A percentile compares a stretch with the other conserved stretches of the same genome.
phyloP scores from a whole-genome alignment of 2,113 vertebrate genomes.

The Eulemur rufifrons region DNA sequence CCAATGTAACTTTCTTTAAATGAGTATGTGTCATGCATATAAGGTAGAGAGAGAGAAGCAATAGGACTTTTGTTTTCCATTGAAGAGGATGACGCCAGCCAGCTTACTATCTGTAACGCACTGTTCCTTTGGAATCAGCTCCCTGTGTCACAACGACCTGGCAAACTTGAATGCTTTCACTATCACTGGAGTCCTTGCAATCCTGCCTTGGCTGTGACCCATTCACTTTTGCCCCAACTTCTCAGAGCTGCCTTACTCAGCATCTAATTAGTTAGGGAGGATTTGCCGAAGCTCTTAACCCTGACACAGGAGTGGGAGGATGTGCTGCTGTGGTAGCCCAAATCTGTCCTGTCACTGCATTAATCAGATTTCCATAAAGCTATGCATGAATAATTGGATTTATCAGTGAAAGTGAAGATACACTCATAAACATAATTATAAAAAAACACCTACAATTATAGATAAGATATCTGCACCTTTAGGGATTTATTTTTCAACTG shows the following conservation, averaged over 20 bases:
- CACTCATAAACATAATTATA: slow-evolving; percentile 48
- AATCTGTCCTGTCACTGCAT: slow-evolving; percentile 87
- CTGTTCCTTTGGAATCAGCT: slow-evolving; percentile 87
- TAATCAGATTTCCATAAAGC: slow-evolving; percentile 81
- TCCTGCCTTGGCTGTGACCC: slow-evolving; percentile 84
- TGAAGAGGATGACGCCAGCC: slow-evolving; percentile 82
- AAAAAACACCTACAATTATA: slow-evolving; percentile 67
- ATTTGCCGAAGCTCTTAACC: slow-evolving; percentile 84
- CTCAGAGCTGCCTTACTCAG: slow-evolving; percentile 87
- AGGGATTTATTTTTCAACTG: slow-evolving; percentile 60
- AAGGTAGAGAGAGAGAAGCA: slow-evolving; percentile 57
- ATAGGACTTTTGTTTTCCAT: slow-evolving; percentile 80
- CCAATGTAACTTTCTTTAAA: not conserved
- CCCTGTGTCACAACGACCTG: slow-evolving; percentile 89
- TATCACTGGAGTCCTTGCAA: slow-evolving; percentile 85
- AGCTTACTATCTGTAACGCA: slow-evolving; percentile 85
- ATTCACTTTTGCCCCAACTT: slow-evolving; percentile 86
- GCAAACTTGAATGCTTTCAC: slow-evolving; percentile 84
- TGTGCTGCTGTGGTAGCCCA: slow-evolving; percentile 83
- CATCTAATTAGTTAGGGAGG: slow-evolving; percentile 88
- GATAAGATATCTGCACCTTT: slow-evolving; percentile 56
- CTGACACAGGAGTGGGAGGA: slow-evolving; percentile 84
- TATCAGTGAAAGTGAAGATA: slow-evolving; percentile 72
- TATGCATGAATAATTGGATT: slow-evolving; percentile 70
- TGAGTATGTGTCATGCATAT: slow-evolving; percentile 40